Evolutionary conservation across 2,113 vertebrate species (phyloP).

Genomic region (Sinocyclocheilus maitianheensis): DNA sequence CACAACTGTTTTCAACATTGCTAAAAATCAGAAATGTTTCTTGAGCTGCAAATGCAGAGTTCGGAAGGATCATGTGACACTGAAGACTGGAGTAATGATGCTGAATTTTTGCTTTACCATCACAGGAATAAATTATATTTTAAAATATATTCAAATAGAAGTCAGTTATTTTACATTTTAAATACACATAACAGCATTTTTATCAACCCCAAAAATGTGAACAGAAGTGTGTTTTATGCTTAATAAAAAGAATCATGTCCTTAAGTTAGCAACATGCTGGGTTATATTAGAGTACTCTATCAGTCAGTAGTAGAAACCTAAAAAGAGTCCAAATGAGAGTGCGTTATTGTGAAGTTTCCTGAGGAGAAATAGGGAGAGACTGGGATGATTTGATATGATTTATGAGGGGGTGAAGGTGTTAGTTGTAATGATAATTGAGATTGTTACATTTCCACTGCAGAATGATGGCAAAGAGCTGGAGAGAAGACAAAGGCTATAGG

Average conservation of each 20-base stretch:
- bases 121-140: not conserved
- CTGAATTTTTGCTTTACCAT: no score
- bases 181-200: no score
- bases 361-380: not conserved
- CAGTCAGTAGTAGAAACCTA: not conserved
- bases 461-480: conserved; percentile 8
- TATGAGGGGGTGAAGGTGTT: conserved; percentile 20
- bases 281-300: not conserved
- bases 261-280: no score
- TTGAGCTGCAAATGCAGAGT: not conserved
- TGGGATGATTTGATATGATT: conserved; percentile 26
- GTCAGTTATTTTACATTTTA: not conserved
- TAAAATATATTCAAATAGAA: not conserved
- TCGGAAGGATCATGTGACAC: not conserved
- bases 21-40: not conserved
- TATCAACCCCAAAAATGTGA: no score
- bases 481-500: conserved; percentile 53
- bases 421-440: conserved; percentile 43
- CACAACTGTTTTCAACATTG: not conserved
- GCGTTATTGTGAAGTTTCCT: conserved; percentile 63
- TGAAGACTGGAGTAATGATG: not conserved
- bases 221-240: no score
- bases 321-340: conserved; percentile 54
- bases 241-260: no score
- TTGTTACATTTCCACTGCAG: conserved; percentile 16